Conservation (phyloP, 1,140 invertebrate genomes). For the Lordiphosa mommai region DNA sequence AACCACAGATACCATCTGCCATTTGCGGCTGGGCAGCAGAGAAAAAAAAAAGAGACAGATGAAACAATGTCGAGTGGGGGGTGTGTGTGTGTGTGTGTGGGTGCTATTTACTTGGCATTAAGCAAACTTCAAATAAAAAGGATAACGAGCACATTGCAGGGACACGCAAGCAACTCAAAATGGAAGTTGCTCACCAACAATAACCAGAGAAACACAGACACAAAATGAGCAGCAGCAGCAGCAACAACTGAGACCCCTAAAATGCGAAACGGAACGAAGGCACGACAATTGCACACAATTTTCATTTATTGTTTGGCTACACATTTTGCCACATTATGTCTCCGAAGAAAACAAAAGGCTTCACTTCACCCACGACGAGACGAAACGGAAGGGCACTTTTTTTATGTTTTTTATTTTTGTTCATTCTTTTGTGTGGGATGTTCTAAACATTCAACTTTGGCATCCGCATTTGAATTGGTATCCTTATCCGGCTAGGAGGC, state of each 20-base stretch:
- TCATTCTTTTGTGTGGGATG: constrained; percentile 12
- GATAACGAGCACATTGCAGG: constrained; percentile 65
- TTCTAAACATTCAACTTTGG: constrained; percentile 34
- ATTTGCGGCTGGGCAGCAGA: constrained; percentile 36
- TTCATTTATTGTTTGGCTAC: constrained; percentile 78
- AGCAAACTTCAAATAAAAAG: constrained; percentile 78
- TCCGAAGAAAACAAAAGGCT: constrained; percentile 44
- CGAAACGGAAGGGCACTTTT: neutral
- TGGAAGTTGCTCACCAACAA: constrained; percentile 58
- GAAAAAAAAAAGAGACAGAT: constrained; percentile 29
- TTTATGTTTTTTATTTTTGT: neutral
- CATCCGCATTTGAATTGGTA: constrained; percentile 8
- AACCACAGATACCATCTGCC: constrained; percentile 46
- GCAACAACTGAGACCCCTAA: constrained; percentile 11
- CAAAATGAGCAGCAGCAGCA: constrained; percentile 3
- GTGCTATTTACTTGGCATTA: constrained; percentile 74
- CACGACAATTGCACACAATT: constrained; percentile 77
- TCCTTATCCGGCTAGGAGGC: neutral
- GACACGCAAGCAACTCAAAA: constrained; percentile 68
- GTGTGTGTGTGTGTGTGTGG: constrained; percentile 14
- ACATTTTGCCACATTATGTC: constrained; percentile 73
- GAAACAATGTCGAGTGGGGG: constrained; percentile 53
- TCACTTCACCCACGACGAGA: neutral
- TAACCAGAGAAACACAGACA: constrained; percentile 14
- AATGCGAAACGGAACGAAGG: constrained; percentile 23